Conservation (phyloP, 2,888 invertebrate genomes). For the Lypha dubia region DNA sequence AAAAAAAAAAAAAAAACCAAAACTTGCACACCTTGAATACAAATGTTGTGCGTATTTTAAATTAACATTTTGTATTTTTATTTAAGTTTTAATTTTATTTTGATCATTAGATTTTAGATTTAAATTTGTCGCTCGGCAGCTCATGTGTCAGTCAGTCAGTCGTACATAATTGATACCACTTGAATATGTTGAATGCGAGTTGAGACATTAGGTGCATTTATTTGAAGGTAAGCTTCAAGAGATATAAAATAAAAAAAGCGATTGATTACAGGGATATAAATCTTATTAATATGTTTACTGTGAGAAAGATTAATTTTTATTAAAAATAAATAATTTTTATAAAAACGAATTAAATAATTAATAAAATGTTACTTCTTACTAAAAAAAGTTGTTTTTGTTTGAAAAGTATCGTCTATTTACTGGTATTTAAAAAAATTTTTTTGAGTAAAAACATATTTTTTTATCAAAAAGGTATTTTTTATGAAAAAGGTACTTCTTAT, state of each 20-base stretch:
- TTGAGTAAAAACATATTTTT: no score
- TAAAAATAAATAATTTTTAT: no score
- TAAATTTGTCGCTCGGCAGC: constrained; percentile 18
- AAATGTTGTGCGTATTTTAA: constrained; percentile 68
- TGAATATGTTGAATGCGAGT: constrained; percentile 15
- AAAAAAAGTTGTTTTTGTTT: no score
- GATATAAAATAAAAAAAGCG: not conserved
- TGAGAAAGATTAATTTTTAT: no score
- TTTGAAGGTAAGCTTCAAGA: not conserved
- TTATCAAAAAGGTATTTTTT: not conserved
- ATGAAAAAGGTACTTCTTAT: not conserved
- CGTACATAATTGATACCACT: constrained; percentile 2
- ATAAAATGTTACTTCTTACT: no score
- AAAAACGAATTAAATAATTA: no score
- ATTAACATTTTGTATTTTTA: constrained; percentile 41
- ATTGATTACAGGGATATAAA: no score
- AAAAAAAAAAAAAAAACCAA: constrained; percentile 47
- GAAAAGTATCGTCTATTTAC: no score
- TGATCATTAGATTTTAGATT: constrained; percentile 10
- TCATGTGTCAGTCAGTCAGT: not conserved
- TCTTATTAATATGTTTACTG: no score
- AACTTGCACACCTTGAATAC: constrained; percentile 73
- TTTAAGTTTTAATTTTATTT: not conserved
- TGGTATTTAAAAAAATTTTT: no score
- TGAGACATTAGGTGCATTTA: constrained; percentile 11